These are phyloP conservation scores for Apamea crenata DNA, from an alignment of 2,888 invertebrate genomes.

Conservation along the genomic window DNA sequence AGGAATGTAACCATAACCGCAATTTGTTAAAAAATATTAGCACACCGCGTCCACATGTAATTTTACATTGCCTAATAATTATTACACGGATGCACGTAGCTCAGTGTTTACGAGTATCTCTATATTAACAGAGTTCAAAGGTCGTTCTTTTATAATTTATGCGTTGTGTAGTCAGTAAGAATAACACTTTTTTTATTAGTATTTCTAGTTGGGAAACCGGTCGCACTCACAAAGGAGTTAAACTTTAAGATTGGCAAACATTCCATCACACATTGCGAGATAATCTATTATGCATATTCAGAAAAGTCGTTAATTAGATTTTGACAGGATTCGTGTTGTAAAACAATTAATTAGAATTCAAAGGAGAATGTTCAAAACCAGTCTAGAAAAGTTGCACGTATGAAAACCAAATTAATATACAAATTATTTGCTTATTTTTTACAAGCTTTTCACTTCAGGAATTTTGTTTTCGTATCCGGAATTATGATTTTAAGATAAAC, in stretches of 20 bases:
- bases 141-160: conserved; percentile 31
- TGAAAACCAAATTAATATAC: too few species aligned
- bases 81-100: conserved; percentile 27
- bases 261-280: conserved; percentile 33
- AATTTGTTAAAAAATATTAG: conserved; percentile 50
- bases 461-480: too few species aligned
- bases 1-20: conserved; percentile 48
- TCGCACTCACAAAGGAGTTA: conserved; percentile 22
- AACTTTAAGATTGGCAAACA: conserved; percentile 38
- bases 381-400: too few species aligned
- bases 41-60: conserved; percentile 35
- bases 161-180: conserved; percentile 6
- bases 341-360: conserved; percentile 32
- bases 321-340: conserved; percentile 31
- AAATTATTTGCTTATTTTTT: too few species aligned
- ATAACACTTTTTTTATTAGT: neutral
- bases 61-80: conserved; percentile 36
- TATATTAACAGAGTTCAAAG: conserved; percentile 29
- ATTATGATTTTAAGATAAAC: too few species aligned
- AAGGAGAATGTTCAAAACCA: too few species aligned
- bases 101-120: conserved; percentile 14
- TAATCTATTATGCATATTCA: conserved; percentile 34
- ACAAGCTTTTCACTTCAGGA: too few species aligned
- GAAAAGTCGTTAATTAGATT: conserved; percentile 30
- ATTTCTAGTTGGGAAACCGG: conserved; percentile 32